Evolutionary conservation across 2,113 vertebrate genomes (phyloP).

Genomic region (Morone saxatilis): DNA sequence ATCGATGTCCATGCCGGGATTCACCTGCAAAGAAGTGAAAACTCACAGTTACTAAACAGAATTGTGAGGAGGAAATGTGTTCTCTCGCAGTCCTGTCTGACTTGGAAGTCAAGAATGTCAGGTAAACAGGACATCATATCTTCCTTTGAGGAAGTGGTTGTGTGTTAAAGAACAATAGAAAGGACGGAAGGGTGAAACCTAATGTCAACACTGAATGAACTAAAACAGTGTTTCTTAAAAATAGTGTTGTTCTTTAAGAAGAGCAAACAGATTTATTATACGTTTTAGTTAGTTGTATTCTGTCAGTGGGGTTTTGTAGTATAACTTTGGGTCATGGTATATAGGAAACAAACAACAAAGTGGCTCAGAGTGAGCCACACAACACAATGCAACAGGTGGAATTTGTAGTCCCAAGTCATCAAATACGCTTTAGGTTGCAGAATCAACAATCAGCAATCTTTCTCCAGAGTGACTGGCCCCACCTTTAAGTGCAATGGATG

Average conservation of each 20-base stretch:
- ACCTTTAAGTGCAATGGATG: not conserved
- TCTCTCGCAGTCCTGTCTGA: not conserved
- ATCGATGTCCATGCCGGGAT: conserved; percentile 23
- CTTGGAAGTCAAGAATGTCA: conserved; percentile 62
- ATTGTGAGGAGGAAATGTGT: conserved; percentile 25
- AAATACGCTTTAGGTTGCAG: too few species aligned
- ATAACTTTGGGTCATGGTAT: too few species aligned
- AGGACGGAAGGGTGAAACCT: conserved; percentile 79
- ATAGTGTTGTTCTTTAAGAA: conserved; percentile 20
- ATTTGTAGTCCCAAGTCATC: too few species aligned
- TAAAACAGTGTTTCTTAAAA: conserved; percentile 19
- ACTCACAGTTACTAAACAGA: conserved; percentile 18
- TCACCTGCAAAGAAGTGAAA: conserved; percentile 69
- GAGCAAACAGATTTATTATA: not conserved
- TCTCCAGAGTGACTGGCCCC: too few species aligned
- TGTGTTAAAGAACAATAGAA: conserved; percentile 78
- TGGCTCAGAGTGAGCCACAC: too few species aligned
- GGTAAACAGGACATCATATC: conserved; percentile 74
- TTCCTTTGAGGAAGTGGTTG: conserved; percentile 77
- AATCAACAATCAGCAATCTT: too few species aligned
- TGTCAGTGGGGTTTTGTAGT: not conserved
- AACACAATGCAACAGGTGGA: too few species aligned
- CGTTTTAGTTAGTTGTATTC: not conserved
- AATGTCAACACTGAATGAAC: conserved; percentile 46
- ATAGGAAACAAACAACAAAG: too few species aligned